Conservation (phyloP, 30 jellyfish, hydroid and myxozoan species). For the Aurelia sp. region DNA sequence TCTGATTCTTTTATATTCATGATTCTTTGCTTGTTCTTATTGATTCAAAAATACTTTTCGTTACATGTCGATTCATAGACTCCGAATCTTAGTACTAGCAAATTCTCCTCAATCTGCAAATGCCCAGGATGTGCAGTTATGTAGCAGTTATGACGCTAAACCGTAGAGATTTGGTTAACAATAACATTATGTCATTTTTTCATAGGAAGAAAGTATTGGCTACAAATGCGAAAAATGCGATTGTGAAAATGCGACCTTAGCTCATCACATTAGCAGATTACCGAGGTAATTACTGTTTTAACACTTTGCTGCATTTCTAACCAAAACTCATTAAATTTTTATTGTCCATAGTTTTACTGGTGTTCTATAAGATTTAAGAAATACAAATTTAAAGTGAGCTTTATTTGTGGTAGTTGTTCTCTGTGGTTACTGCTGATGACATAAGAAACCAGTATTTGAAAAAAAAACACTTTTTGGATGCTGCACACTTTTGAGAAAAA, state of each 20-base stretch:
- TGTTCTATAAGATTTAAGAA: no score
- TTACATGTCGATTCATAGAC: no score
- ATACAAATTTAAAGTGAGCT: no score
- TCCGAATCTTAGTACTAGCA: no score
- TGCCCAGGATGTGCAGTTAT: background rate
- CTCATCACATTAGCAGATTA: slow-evolving; percentile 77
- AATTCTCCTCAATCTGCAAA: no score
- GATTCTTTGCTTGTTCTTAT: background rate
- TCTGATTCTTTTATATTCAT: background rate
- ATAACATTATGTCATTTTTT: background rate
- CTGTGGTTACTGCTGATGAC: no score
- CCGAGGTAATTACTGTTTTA: slow-evolving; percentile 66
- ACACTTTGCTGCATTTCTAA: background rate
- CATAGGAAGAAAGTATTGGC: slow-evolving; percentile 71
- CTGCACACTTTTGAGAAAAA: no score
- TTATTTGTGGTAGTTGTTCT: no score
- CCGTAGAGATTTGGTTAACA: background rate
- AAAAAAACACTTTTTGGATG: no score
- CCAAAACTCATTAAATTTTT: background rate
- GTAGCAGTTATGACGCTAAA: background rate
- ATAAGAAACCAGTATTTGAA: no score
- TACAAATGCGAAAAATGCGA: slow-evolving; percentile 85
- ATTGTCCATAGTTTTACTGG: no score
- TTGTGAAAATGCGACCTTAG: slow-evolving; percentile 42
- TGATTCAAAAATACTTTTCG: background rate